A percentile compares a stretch with the other conserved stretches of the same genome.
These are phyloP conservation scores for Hydriomena furcata DNA, from an alignment of 2,888 invertebrate species.

Conservation along the genomic window DNA sequence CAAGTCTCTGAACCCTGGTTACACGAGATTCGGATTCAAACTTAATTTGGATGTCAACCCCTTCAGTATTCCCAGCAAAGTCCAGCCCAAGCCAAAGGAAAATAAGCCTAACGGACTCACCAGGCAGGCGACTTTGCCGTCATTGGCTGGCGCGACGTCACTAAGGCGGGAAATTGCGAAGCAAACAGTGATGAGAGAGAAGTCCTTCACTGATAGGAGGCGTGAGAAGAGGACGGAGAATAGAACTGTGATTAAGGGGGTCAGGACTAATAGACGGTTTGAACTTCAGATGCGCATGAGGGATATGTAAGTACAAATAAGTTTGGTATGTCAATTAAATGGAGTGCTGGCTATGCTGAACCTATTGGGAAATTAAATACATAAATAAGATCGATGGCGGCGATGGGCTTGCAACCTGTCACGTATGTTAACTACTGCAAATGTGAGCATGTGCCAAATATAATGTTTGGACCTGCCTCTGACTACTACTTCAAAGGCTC, in stretches of 20 bases:
- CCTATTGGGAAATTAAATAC: no score
- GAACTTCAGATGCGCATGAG: slow-evolving; percentile 88
- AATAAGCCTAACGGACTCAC: slow-evolving; percentile 40
- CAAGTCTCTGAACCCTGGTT: slow-evolving; percentile 55
- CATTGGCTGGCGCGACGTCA: slow-evolving; percentile 51
- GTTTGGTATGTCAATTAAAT: not conserved
- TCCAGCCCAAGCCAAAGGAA: slow-evolving; percentile 33
- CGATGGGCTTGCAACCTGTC: no score
- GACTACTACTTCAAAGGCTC: no score
- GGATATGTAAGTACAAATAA: slow-evolving; percentile 65
- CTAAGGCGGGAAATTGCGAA: slow-evolving; percentile 56
- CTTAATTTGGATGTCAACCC: slow-evolving; percentile 69
- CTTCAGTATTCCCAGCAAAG: slow-evolving; percentile 57
- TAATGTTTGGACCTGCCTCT: no score
- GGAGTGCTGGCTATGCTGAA: no score
- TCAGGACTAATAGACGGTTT: slow-evolving; percentile 88
- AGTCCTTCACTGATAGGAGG: slow-evolving; percentile 61
- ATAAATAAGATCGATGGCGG: no score
- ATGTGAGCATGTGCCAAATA: no score
- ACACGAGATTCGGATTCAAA: slow-evolving; percentile 79
- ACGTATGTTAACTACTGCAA: no score
- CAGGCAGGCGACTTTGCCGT: slow-evolving; percentile 48
- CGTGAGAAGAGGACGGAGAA: slow-evolving; percentile 60
- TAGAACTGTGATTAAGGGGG: slow-evolving; percentile 84
- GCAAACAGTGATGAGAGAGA: slow-evolving; percentile 64